Conservation (phyloP, 2,797 vertebrate genomes). For the Sebastes iracundus region DNA sequence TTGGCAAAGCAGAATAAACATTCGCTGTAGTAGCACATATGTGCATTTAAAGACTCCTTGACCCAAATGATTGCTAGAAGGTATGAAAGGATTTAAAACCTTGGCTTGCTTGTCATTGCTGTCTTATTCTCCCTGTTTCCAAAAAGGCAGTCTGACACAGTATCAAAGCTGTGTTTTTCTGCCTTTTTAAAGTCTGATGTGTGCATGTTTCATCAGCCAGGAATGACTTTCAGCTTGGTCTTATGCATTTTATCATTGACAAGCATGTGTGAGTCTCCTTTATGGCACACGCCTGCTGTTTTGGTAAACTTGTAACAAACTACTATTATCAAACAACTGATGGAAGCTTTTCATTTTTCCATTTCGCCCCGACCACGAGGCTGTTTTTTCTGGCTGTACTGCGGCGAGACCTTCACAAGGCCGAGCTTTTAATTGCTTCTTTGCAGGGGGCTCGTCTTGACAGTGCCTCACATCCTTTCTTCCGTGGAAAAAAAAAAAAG, state of each 20-base stretch:
- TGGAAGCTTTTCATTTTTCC: slow-evolving; percentile 68
- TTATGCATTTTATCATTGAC: slow-evolving; percentile 60
- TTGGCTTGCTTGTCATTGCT: slow-evolving; percentile 21
- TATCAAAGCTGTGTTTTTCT: slow-evolving; percentile 51
- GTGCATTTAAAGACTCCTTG: slow-evolving; percentile 38
- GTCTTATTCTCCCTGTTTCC: slow-evolving; percentile 19
- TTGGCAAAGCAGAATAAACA: slow-evolving; percentile 31
- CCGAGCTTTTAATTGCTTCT: slow-evolving; percentile 86
- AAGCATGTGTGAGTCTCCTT: slow-evolving; percentile 54
- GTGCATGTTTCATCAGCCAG: slow-evolving; percentile 24
- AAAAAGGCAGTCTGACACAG: slow-evolving; percentile 25
- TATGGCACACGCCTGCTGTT: slow-evolving; percentile 49
- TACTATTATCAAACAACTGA: slow-evolving; percentile 62
- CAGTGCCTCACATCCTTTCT: slow-evolving; percentile 74
- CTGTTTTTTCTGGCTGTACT: slow-evolving; percentile 61
- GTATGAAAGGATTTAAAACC: slow-evolving; percentile 41
- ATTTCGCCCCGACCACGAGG: slow-evolving; percentile 50
- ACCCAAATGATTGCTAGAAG: slow-evolving; percentile 38
- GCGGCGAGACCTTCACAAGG: slow-evolving; percentile 80
- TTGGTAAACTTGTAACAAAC: slow-evolving; percentile 60
- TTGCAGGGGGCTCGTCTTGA: slow-evolving; percentile 82
- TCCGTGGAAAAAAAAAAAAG: slow-evolving; percentile 57
- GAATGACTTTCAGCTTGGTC: slow-evolving; percentile 37
- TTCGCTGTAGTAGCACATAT: slow-evolving; percentile 9
- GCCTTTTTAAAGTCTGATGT: slow-evolving; percentile 41